Evolutionary conservation across 2,113 vertebrate species (phyloP).

Genomic region (Siniperca chuatsi): DNA sequence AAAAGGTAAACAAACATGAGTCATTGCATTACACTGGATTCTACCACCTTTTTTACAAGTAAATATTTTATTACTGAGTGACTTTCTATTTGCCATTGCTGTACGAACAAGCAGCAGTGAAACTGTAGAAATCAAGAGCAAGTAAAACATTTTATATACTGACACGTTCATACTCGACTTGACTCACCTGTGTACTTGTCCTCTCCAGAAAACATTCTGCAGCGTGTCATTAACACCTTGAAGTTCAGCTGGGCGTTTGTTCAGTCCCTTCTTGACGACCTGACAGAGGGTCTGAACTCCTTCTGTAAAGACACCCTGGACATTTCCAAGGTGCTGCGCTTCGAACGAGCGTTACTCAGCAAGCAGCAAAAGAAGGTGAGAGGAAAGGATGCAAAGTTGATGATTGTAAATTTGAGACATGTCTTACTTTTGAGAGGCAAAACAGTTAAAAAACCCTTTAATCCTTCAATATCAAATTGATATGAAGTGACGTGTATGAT

Average conservation of each 20-base stretch:
- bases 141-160: not conserved
- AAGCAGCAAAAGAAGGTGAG: constrained; percentile 81
- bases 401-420: not conserved
- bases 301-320: constrained; percentile 79
- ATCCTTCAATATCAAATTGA: not conserved
- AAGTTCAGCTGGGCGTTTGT: constrained; percentile 79
- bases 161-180: not conserved
- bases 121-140: not conserved
- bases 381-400: not conserved
- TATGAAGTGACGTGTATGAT: too few species aligned
- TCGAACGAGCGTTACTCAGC: constrained; percentile 72
- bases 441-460: too few species aligned
- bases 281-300: constrained; percentile 66
- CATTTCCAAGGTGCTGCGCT: constrained; percentile 80
- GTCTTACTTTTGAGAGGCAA: too few species aligned
- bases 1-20: constrained; percentile 53
- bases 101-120: not conserved
- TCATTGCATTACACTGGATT: not conserved
- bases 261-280: constrained; percentile 76
- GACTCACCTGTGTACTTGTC: not conserved
- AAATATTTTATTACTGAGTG: not conserved
- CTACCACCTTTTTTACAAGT: too few species aligned
- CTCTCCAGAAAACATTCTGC: constrained; percentile 74
- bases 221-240: constrained; percentile 69
- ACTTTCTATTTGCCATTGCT: not conserved